A percentile compares a stretch with the other conserved stretches of the same genome.
phyloP scores from a whole-genome alignment of 2,888 invertebrate genomes.

The Hirtodrosophila alboralis region DNA sequence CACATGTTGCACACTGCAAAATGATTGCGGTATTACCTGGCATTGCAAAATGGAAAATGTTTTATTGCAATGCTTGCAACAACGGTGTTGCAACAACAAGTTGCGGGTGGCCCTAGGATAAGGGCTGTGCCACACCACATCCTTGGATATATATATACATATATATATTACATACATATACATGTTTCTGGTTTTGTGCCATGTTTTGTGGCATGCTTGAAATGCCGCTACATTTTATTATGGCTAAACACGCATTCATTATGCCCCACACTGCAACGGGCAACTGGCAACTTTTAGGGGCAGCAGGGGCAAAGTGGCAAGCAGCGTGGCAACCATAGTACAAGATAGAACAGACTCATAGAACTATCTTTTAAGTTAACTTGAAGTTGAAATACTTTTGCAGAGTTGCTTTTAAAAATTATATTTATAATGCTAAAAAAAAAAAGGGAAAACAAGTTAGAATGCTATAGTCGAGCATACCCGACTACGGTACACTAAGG shows the following conservation, averaged over 20 bases:
- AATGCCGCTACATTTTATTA: conserved; percentile 74
- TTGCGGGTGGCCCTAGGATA: conserved; percentile 30
- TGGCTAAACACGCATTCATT: conserved; percentile 75
- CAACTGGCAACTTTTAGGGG: too few relatives aligned
- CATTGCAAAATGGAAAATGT: conserved; percentile 61
- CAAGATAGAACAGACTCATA: too few relatives aligned
- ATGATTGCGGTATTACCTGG: conserved; percentile 63
- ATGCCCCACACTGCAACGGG: conserved; percentile 33
- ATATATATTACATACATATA: background rate
- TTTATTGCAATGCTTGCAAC: conserved; percentile 60
- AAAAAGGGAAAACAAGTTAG: too few relatives aligned
- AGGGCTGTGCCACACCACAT: background rate
- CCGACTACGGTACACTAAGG: too few relatives aligned
- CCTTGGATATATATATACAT: background rate
- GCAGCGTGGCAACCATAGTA: too few relatives aligned
- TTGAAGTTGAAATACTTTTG: too few relatives aligned
- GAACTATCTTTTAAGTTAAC: too few relatives aligned
- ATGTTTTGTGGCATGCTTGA: conserved; percentile 61
- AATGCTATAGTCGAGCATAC: too few relatives aligned
- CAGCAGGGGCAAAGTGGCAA: conserved; percentile 1
- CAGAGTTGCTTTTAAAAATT: too few relatives aligned
- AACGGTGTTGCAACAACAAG: conserved; percentile 23
- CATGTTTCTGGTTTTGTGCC: conserved; percentile 21
- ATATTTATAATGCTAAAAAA: too few relatives aligned
- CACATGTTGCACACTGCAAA: conserved; percentile 56